Conservation (phyloP, 37 sponge, comb jelly and placozoan species). For the Bolinopsis microptera region DNA sequence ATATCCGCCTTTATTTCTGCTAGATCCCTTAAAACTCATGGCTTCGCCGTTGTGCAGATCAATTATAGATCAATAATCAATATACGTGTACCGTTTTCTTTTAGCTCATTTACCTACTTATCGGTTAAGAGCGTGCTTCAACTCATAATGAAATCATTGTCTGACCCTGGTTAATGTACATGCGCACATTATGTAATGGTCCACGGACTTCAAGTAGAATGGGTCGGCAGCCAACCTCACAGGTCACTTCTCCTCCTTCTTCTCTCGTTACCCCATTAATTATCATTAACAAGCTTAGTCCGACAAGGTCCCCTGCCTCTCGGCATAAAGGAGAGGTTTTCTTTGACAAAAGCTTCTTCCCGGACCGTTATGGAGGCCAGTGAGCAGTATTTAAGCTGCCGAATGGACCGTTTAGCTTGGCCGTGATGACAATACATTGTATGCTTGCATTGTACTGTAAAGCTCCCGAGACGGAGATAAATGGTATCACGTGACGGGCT, state of each 20-base stretch:
- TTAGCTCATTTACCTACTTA: background rate
- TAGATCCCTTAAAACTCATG: background rate
- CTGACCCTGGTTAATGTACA: background rate
- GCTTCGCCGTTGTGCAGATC: background rate
- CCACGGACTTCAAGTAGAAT: background rate
- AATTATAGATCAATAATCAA: background rate
- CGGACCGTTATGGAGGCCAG: background rate
- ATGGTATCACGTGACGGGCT: background rate
- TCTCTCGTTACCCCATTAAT: background rate
- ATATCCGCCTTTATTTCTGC: background rate
- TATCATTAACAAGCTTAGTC: background rate
- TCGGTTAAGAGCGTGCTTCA: background rate
- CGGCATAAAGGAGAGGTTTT: background rate
- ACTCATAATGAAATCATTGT: background rate
- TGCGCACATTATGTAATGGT: background rate
- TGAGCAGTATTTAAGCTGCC: background rate
- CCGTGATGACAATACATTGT: constrained; percentile 18
- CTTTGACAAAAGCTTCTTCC: background rate
- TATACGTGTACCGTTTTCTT: background rate
- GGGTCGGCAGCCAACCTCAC: background rate
- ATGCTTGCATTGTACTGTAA: constrained; percentile 59
- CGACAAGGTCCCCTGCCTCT: background rate
- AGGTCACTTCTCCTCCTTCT: background rate
- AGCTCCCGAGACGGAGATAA: background rate
- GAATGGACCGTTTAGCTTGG: background rate